Conservation (phyloP, 2,797 vertebrate species). For the Novumbra hubbsi region DNA sequence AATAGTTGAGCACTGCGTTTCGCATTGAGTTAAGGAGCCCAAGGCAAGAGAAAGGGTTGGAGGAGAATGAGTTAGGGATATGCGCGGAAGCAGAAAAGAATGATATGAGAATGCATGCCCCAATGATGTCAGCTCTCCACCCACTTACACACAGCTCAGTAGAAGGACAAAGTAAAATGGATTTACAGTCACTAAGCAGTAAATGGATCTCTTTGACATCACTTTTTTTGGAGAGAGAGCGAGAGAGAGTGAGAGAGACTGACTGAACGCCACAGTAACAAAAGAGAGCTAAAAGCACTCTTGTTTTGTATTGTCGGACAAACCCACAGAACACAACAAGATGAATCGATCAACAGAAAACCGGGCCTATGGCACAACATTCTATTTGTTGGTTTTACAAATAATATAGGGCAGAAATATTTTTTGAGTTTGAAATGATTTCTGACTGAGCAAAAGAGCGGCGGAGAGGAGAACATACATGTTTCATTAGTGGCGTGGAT, state of each 20-base stretch:
- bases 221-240: slow-evolving; percentile 37
- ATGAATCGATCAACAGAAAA: background rate
- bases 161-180: slow-evolving; percentile 48
- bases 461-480: slow-evolving; percentile 32
- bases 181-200: slow-evolving; percentile 38
- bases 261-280: background rate
- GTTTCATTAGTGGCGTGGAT: slow-evolving; percentile 41
- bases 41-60: slow-evolving; percentile 43
- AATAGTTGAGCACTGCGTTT: slow-evolving; percentile 23
- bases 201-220: slow-evolving; percentile 37
- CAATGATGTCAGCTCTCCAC: slow-evolving; percentile 54
- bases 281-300: background rate
- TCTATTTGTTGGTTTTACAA: background rate
- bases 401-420: background rate
- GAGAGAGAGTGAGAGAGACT: slow-evolving; percentile 6
- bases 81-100: slow-evolving; percentile 48
- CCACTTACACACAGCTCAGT: slow-evolving; percentile 39
- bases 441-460: background rate
- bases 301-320: background rate
- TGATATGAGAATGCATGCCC: slow-evolving; percentile 51
- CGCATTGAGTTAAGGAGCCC: slow-evolving; percentile 11
- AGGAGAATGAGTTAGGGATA: slow-evolving; percentile 60
- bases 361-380: background rate
- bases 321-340: background rate
- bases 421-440: background rate